phyloP scores from a whole-genome alignment of 2,797 vertebrate genomes.

The Gymnothorax javanicus region DNA sequence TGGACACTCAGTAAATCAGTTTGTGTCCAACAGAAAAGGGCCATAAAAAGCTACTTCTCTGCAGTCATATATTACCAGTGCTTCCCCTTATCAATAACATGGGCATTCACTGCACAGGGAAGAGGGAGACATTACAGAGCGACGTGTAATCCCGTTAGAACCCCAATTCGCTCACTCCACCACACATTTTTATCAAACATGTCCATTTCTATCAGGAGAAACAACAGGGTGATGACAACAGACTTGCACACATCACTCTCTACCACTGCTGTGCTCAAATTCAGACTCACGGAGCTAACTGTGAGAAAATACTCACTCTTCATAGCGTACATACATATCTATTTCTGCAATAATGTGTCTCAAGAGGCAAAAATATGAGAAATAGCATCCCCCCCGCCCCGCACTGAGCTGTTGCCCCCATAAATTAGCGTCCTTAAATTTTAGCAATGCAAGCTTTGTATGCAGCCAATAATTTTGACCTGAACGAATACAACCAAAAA shows the following conservation, averaged over 20 bases:
- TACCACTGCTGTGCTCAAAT: not conserved
- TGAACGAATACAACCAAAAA: too few species aligned
- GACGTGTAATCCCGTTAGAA: slow-evolving; percentile 87
- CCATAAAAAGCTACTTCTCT: slow-evolving; percentile 89
- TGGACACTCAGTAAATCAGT: slow-evolving; percentile 83
- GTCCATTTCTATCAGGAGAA: slow-evolving; percentile 87
- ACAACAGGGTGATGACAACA: slow-evolving; percentile 84
- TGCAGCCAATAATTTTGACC: too few species aligned
- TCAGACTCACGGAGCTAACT: too few species aligned
- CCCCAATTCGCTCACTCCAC: slow-evolving; percentile 79
- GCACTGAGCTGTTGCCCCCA: too few species aligned
- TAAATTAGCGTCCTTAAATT: too few species aligned
- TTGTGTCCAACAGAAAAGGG: slow-evolving; percentile 88
- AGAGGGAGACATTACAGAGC: slow-evolving; percentile 86
- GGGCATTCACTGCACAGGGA: slow-evolving; percentile 83
- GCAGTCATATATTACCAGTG: slow-evolving; percentile 87
- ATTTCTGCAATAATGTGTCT: too few species aligned
- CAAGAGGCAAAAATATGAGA: too few species aligned
- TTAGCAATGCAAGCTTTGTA: too few species aligned
- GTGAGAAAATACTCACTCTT: too few species aligned
- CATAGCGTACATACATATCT: too few species aligned
- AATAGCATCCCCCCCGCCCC: too few species aligned
- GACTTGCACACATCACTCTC: slow-evolving; percentile 50
- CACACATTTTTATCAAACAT: slow-evolving; percentile 88
- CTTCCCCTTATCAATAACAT: slow-evolving; percentile 87